A percentile compares a stretch with the other conserved stretches of the same genome.
These are phyloP conservation scores for Elegia similella DNA, from an alignment of 2,888 invertebrate genomes.

Conservation along the genomic window DNA sequence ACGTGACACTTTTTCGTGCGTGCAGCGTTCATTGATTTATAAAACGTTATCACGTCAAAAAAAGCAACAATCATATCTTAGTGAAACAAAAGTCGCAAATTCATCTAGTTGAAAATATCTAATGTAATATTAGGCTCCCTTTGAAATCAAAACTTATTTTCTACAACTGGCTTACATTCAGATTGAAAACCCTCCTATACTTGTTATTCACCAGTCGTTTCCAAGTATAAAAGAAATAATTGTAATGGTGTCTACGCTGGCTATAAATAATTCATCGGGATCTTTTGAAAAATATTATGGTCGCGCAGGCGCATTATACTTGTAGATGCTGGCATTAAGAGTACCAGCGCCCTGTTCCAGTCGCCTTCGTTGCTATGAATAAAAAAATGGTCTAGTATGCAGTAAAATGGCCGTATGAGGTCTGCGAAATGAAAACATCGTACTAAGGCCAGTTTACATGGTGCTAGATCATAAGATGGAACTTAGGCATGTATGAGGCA, in stretches of 20 bases:
- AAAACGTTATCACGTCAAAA: too few species aligned
- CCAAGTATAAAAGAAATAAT: conserved; percentile 70
- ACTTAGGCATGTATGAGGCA: too few species aligned
- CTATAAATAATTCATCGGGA: conserved; percentile 74
- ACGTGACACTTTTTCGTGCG: too few species aligned
- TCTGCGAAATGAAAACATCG: not conserved
- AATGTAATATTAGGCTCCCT: not conserved
- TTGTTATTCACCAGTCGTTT: conserved; percentile 67
- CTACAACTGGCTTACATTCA: not conserved
- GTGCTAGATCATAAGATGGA: not conserved
- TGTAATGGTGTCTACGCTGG: conserved; percentile 69
- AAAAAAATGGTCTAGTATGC: not conserved
- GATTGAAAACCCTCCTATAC: conserved; percentile 16
- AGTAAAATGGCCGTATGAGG: not conserved
- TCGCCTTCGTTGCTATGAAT: not conserved
- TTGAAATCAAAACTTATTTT: not conserved
- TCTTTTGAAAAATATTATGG: conserved; percentile 74
- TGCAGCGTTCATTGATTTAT: too few species aligned
- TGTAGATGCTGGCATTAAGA: conserved; percentile 59
- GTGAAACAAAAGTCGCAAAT: too few species aligned
- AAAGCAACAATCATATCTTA: too few species aligned
- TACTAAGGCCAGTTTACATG: not conserved
- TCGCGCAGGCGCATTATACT: conserved; percentile 70
- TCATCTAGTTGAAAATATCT: too few species aligned
- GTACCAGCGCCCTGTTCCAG: conserved; percentile 32